Evolutionary conservation across 2,113 vertebrate genomes (phyloP).

Genomic region (Lycocorax pyrrhopterus): DNA sequence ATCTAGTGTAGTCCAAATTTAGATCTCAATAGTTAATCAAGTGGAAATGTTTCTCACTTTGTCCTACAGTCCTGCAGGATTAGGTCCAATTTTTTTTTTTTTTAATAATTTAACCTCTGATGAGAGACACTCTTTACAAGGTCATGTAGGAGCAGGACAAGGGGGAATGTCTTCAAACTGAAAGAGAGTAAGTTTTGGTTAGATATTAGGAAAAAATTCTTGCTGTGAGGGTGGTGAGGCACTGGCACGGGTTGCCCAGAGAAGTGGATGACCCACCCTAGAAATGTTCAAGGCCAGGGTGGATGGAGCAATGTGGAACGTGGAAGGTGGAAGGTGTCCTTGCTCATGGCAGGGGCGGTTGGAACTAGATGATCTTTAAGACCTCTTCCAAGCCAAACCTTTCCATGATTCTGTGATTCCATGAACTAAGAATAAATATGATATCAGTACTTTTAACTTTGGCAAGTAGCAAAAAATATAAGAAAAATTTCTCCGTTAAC

Average conservation of each 20-base stretch:
- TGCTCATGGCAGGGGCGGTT: not conserved
- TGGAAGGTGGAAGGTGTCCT: not conserved
- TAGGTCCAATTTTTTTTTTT: not conserved
- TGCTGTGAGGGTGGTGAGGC: not conserved
- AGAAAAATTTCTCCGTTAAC: not conserved
- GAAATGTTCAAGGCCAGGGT: not conserved
- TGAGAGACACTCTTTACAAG: not conserved
- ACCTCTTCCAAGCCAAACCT: not conserved
- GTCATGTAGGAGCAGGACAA: not conserved
- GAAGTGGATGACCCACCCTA: no score
- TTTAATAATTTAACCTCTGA: not conserved
- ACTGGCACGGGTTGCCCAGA: not conserved
- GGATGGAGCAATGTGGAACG: not conserved
- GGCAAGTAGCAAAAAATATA: not conserved
- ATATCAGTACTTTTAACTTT: not conserved
- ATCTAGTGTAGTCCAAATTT: not conserved
- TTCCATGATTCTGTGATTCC: not conserved
- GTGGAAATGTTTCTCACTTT: not conserved
- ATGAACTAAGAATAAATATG: not conserved
- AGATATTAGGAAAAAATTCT: not conserved
- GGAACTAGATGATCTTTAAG: not conserved
- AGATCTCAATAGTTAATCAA: not conserved
- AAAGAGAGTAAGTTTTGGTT: not conserved
- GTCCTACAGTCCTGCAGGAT: not conserved
- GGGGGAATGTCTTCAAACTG: not conserved